Base-by-base conservation (phyloP, 2,797 vertebrate genomes). In the Limosa lapponica region DNA sequence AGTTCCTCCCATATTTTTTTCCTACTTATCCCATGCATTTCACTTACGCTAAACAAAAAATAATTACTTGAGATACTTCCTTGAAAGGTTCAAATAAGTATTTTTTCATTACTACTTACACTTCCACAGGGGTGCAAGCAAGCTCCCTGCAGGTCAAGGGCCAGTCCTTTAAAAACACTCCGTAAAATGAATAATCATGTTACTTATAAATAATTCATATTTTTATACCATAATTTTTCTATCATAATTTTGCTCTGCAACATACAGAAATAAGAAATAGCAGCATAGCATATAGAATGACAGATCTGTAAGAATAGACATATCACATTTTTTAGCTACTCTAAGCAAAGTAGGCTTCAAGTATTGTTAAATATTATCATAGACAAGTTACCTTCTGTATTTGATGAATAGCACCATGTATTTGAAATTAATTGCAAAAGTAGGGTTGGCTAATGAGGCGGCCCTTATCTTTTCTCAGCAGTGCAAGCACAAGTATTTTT, bases 391-490 rank as follows among this genome's bases (percentile, higher is more conserved):
- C 97, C 97, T 96, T 94, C 95, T 87, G 92, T 96, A 82, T 97
- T 97, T 98, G 98, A 98, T 98, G 97, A 96, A 98, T 97, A 97
- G 97, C 96, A 93, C 96, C 91, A 93, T 83, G 96, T 95, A 97
- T 97, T 96, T 96, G 91, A 98, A 98, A 98, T 98, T 98, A 98
- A 98, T 98, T 98, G 97, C 97, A 96, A 97, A 98, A 98, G 97
- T 98, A 97, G 92, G 95, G 93, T 95, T 79, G 70, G 96, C 97
- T 98, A 98, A 98, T 98, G 97, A 98, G 98, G 96, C 81, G n/a
- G 96, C 85, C 95, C 98, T 98, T 98, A 98, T 98, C 98, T 98
- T 97, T 97, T 93, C 95, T 95, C 93, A 97, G 95, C 97, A 97
- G 93, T 81, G 96, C 95, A 98, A 98, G 95, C 96, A 93, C 80